Evolutionary conservation across 2,888 invertebrate species (phyloP).

Genomic region (Megaustenia siamemsis): DNA sequence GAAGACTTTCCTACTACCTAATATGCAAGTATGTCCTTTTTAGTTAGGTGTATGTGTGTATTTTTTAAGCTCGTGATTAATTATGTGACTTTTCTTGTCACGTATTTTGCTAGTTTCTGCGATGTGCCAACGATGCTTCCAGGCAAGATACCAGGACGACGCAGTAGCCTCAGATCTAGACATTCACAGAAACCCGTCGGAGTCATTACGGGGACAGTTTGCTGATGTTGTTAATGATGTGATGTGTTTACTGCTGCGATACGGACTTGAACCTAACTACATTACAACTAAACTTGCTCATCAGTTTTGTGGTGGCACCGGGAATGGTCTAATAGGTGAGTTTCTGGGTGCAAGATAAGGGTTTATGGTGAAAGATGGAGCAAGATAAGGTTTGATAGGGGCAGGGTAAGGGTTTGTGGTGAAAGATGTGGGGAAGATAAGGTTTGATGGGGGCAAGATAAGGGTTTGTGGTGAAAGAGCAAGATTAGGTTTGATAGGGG

Average conservation of each 20-base stretch:
- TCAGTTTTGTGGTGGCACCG: constrained; percentile 71
- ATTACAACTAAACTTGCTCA: constrained; percentile 82
- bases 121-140: constrained; percentile 65
- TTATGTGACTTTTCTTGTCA: too few relatives aligned
- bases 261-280: constrained; percentile 85
- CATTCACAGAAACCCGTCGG: not conserved
- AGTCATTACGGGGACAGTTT: constrained; percentile 56
- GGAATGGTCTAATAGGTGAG: constrained; percentile 83
- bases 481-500: too few relatives aligned
- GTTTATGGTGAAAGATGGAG: too few relatives aligned
- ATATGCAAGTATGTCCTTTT: too few relatives aligned
- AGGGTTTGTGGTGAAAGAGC: too few relatives aligned
- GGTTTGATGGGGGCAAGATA: too few relatives aligned
- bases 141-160: not conserved
- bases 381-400: too few relatives aligned
- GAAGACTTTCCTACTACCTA: too few relatives aligned
- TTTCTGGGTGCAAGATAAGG: not conserved
- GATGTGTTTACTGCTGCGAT: constrained; percentile 84
- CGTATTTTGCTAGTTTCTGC: constrained; percentile 60
- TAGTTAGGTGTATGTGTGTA: too few relatives aligned
- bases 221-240: constrained; percentile 86
- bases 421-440: too few relatives aligned
- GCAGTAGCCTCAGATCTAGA: not conserved
- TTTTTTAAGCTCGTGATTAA: too few relatives aligned
- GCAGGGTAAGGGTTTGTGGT: too few relatives aligned